These are phyloP conservation scores for Puma concolor DNA, from an alignment of 2,113 vertebrate genomes.

Conservation along the genomic window DNA sequence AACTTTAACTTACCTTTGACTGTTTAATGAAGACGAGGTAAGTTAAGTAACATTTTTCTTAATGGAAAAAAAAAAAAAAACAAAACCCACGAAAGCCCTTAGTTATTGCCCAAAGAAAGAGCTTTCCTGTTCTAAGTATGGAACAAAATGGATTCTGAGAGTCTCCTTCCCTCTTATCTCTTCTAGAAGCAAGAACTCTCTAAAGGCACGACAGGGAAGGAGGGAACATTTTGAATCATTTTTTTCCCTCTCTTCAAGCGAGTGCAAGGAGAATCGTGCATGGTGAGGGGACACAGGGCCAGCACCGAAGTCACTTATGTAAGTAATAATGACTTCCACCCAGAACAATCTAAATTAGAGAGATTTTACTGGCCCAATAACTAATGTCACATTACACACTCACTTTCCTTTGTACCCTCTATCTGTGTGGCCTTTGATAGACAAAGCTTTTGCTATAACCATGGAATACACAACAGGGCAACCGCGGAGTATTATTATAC, in stretches of 20 bases:
- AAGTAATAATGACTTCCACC: neutral
- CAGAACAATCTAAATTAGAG: neutral
- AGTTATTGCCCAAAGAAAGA: neutral
- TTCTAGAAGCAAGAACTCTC: neutral
- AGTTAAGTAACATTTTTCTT: neutral
- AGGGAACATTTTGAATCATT: neutral
- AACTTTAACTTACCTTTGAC: neutral
- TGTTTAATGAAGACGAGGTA: neutral
- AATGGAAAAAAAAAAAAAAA: neutral
- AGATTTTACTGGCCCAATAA: slow-evolving; percentile 1
- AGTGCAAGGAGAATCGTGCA: neutral
- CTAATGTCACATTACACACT: neutral
- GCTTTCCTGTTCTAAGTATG: neutral
- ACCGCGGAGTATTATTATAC: neutral
- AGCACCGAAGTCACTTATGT: neutral
- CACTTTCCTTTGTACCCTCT: neutral
- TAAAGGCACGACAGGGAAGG: neutral
- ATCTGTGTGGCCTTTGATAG: neutral
- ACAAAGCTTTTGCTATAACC: neutral
- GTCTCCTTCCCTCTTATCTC: neutral
- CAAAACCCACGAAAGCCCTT: neutral
- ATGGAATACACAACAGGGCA: neutral
- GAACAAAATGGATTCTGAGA: neutral
- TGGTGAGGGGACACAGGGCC: neutral
- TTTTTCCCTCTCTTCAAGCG: neutral